These are phyloP conservation scores for Cordilura impudica DNA, from an alignment of 2,888 invertebrate genomes.

Conservation along the genomic window DNA sequence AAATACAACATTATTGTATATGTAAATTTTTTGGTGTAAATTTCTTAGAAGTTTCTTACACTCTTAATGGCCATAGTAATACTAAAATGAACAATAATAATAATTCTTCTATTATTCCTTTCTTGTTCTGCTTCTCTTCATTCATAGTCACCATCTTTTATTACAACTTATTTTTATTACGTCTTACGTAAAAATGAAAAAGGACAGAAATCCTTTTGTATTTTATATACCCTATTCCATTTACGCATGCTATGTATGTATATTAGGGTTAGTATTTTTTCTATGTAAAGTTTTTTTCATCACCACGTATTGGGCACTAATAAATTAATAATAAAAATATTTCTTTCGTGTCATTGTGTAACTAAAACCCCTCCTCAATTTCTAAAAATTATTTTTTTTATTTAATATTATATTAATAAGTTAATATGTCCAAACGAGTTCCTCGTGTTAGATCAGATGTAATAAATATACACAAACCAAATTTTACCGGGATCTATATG, in stretches of 20 bases:
- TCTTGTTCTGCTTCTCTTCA: slow-evolving; percentile 25
- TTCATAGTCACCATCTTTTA: slow-evolving; percentile 42
- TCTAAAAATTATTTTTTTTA: too few species aligned
- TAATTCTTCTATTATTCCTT: slow-evolving; percentile 55
- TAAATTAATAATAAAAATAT: too few species aligned
- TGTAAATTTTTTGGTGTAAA: slow-evolving; percentile 56
- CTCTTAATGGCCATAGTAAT: slow-evolving; percentile 51
- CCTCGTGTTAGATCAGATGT: too few species aligned
- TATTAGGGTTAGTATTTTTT: too few species aligned
- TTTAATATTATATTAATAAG: too few species aligned
- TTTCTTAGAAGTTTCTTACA: slow-evolving; percentile 55
- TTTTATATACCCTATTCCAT: slow-evolving; percentile 27
- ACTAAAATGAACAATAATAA: slow-evolving; percentile 54
- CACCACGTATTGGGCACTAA: too few species aligned
- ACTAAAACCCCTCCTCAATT: too few species aligned
- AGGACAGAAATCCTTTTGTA: slow-evolving; percentile 46
- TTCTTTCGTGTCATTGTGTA: too few species aligned
- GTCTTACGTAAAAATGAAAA: slow-evolving; percentile 36
- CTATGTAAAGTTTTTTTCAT: too few species aligned
- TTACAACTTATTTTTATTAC: slow-evolving; percentile 48
- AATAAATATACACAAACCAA: too few species aligned
- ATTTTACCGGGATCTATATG: too few species aligned
- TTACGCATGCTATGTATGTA: slow-evolving; percentile 2
- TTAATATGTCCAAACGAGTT: too few species aligned
- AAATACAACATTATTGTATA: slow-evolving; percentile 40